Evolutionary conservation across 2,888 invertebrate genomes (phyloP).

Genomic region (Synanthedon formicaeformis): DNA sequence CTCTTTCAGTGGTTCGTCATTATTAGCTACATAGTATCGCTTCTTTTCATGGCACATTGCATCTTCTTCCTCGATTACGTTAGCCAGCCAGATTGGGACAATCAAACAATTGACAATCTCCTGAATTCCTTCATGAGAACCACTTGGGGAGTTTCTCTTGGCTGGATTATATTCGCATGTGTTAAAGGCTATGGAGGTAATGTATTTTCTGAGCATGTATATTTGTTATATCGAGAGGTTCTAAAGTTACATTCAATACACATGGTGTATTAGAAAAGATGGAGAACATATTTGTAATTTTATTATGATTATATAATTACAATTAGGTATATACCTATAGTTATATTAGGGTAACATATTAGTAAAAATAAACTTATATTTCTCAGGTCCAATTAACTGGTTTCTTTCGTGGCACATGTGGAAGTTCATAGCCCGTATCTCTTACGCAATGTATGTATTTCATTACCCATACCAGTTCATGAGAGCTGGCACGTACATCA

Average conservation of each 20-base stretch:
- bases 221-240: too few relatives aligned
- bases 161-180: conserved; percentile 46
- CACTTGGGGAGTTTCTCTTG: conserved; percentile 36
- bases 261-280: too few relatives aligned
- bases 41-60: not conserved
- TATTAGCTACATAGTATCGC: not conserved
- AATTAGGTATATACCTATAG: too few relatives aligned
- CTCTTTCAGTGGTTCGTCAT: not conserved
- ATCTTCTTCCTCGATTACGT: conserved; percentile 17
- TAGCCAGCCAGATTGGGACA: conserved; percentile 16
- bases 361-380: conserved; percentile 7
- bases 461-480: conserved; percentile 21
- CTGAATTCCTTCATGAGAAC: conserved; percentile 35
- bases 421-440: conserved; percentile 34
- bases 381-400: conserved; percentile 33
- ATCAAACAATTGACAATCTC: conserved; percentile 17
- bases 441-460: conserved; percentile 51
- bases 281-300: too few relatives aligned
- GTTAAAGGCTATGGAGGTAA: conserved; percentile 47
- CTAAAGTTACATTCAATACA: too few relatives aligned
- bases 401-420: conserved; percentile 38
- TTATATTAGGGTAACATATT: not conserved
- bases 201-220: not conserved
- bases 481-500: not conserved
- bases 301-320: too few relatives aligned